These are phyloP conservation scores for Patella vulgata DNA, from an alignment of 1,140 invertebrate species.

Conservation along the genomic window DNA sequence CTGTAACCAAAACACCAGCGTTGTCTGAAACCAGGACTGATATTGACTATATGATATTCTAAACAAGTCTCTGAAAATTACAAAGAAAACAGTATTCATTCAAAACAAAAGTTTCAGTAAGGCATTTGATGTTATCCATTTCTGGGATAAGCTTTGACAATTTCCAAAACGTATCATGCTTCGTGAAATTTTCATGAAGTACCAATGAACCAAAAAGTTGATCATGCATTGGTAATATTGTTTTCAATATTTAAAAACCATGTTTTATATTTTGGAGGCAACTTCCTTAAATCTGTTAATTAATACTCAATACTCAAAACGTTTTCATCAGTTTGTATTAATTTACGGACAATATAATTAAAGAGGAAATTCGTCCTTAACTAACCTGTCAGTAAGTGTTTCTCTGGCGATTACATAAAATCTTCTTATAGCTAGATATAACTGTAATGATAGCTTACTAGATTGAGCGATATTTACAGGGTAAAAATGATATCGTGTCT, in stretches of 20 bases:
- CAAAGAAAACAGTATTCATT: constrained; percentile 9
- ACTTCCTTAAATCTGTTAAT: too few species aligned
- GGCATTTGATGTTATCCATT: not conserved
- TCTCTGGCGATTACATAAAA: constrained; percentile 43
- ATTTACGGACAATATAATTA: too few species aligned
- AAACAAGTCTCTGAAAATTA: constrained; percentile 71
- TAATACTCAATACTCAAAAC: too few species aligned
- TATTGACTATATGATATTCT: constrained; percentile 76
- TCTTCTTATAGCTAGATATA: constrained; percentile 50
- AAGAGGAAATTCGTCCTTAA: not conserved
- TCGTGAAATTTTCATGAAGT: too few species aligned
- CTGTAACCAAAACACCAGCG: constrained; percentile 86
- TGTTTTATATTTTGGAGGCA: too few species aligned
- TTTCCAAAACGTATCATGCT: too few species aligned
- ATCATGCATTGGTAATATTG: too few species aligned
- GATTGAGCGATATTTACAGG: constrained; percentile 50
- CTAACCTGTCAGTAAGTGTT: constrained; percentile 50
- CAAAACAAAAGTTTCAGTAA: not conserved
- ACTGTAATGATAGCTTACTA: constrained; percentile 43
- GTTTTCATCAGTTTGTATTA: too few species aligned
- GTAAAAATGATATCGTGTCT: constrained; percentile 53
- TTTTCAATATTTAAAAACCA: too few species aligned
- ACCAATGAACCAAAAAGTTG: too few species aligned
- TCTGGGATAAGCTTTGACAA: too few species aligned
- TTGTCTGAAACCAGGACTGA: constrained; percentile 85